Conservation (phyloP, 2,888 invertebrate species). For the Sepioteuthis lessoniana region DNA sequence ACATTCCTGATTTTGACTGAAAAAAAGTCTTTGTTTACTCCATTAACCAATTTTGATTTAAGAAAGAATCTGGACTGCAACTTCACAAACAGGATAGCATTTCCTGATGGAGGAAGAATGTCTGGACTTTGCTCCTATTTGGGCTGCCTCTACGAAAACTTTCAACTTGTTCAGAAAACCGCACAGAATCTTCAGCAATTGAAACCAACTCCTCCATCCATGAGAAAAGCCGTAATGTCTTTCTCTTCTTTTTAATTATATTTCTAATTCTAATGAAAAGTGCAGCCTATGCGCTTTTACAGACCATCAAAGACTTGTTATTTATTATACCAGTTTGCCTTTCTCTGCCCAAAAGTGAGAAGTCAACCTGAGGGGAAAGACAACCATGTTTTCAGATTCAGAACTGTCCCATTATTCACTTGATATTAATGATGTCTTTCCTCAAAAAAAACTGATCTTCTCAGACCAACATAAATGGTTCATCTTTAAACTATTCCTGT, state of each 20-base stretch:
- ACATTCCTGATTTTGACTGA: conserved; percentile 90
- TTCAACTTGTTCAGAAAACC: neutral
- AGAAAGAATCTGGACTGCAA: neutral
- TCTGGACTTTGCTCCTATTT: neutral
- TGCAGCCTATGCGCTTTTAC: neutral
- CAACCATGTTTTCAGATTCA: neutral
- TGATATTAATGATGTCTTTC: neutral
- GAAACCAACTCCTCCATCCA: neutral
- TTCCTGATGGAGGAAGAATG: neutral
- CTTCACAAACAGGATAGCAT: neutral
- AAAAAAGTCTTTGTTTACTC: neutral
- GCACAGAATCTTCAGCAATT: neutral
- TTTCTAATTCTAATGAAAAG: neutral
- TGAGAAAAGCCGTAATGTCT: neutral
- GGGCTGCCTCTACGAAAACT: neutral
- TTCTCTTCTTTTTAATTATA: neutral
- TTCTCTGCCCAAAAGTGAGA: neutral
- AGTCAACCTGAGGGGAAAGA: neutral
- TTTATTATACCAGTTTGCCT: conserved; percentile 33
- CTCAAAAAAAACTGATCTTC: conserved; percentile 13
- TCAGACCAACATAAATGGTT: neutral
- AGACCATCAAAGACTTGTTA: neutral
- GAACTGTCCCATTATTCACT: neutral
- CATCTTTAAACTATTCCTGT: neutral
- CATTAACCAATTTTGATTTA: neutral